phyloP scores from a whole-genome alignment of 2,888 invertebrate genomes.

The Amitus sp. region DNA sequence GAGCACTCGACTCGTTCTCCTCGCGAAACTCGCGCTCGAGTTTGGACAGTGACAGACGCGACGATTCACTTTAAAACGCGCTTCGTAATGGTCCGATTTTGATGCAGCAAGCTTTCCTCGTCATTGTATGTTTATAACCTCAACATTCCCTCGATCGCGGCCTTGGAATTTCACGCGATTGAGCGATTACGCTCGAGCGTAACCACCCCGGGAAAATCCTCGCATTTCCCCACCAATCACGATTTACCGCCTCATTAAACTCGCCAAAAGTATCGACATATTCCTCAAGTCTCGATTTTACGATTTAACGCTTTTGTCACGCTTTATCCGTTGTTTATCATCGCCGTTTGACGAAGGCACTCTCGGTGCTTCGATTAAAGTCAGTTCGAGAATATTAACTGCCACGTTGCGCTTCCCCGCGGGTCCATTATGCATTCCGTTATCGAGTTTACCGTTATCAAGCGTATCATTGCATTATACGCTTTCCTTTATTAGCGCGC shows the following conservation, averaged over 20 bases:
- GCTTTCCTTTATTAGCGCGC: conserved; percentile 30
- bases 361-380: background rate
- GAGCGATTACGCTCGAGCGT: background rate
- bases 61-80: conserved; percentile 8
- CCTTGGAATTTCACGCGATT: conserved; percentile 4
- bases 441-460: conserved; percentile 43
- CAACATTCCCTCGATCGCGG: background rate
- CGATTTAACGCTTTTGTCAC: background rate
- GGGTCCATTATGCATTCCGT: conserved; percentile 14
- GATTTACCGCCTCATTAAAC: conserved; percentile 1
- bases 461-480: conserved; percentile 31
- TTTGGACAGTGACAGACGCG: background rate
- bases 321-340: background rate
- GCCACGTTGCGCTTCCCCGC: conserved; percentile 1
- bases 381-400: conserved; percentile 1
- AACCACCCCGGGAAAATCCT: background rate
- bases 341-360: background rate
- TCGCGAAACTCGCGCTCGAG: background rate
- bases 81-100: conserved; percentile 11
- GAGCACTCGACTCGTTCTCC: background rate
- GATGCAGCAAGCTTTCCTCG: background rate
- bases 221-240: background rate
- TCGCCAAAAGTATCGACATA: background rate
- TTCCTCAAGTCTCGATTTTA: background rate
- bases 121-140: conserved; percentile 6